Evolutionary conservation across 2,888 invertebrate genomes (phyloP).

Genomic region (Fragum whitleyi): DNA sequence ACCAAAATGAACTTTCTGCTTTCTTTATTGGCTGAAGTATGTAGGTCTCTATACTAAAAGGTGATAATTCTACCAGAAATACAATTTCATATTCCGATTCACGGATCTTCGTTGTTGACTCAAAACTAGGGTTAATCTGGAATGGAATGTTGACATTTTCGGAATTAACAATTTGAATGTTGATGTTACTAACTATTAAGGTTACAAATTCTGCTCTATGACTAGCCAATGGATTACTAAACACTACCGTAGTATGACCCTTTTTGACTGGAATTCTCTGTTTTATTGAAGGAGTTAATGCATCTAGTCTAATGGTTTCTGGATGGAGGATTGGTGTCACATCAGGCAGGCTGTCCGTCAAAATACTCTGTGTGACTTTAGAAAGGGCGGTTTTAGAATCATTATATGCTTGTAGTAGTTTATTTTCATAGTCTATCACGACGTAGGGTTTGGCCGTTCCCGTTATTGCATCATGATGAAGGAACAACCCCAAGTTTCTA

Average conservation of each 20-base stretch:
- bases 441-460: slow-evolving; percentile 97
- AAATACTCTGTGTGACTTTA: slow-evolving; percentile 70
- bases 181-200: slow-evolving; percentile 89
- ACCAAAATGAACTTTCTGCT: slow-evolving; percentile 62
- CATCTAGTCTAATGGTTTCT: slow-evolving; percentile 62
- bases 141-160: slow-evolving; percentile 87
- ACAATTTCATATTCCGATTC: slow-evolving; percentile 86
- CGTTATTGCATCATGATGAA: slow-evolving; percentile 99
- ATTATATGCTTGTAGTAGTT: slow-evolving; percentile 75
- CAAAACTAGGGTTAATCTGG: slow-evolving; percentile 96
- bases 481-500: slow-evolving; percentile 95
- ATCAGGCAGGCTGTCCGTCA: slow-evolving; percentile 70
- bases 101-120: slow-evolving; percentile 81
- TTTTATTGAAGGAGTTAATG: slow-evolving; percentile 62
- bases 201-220: slow-evolving; percentile 92
- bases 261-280: slow-evolving; percentile 67
- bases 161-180: slow-evolving; percentile 88
- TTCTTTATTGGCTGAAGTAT: slow-evolving; percentile 61
- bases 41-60: slow-evolving; percentile 90
- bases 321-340: slow-evolving; percentile 68
- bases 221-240: slow-evolving; percentile 94
- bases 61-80: slow-evolving; percentile 93
- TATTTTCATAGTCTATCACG: slow-evolving; percentile 93
- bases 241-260: slow-evolving; percentile 85
- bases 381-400: slow-evolving; percentile 73